Evolutionary conservation across 2,888 invertebrate genomes (phyloP), one percentile per base, ranked within the genome.

Genomic region (Chalcis sispes): DNA sequence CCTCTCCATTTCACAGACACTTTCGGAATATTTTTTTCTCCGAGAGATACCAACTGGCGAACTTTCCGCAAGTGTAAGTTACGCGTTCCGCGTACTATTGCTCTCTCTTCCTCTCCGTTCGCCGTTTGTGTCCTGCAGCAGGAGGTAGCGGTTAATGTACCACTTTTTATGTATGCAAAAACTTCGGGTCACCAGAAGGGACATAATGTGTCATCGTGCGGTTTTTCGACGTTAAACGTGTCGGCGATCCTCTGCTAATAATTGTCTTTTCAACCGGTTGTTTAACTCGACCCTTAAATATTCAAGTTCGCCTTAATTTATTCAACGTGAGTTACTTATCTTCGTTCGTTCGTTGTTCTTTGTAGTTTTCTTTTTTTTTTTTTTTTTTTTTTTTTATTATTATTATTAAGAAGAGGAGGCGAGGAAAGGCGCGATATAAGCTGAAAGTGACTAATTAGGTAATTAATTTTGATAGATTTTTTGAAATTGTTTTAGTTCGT

Each of bases 181-280:
- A 64, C 46, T 72, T 72, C 27, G n/a, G 1, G n/a, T n/a, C 18
- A 8, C 36, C 5, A 23, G 23, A 23, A 13, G 18, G 40, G 10
- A n/a, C n/a, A n/a, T 40, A 72, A 65, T 58, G 59, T 46, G 66
- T 59, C 65, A n/a, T n/a, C n/a, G 27, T 25, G 58, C 25, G 58
- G 64, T 72, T 65, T 72, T 46, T n/a, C n/a, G 15, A 27, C 20
- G 23, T 40, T 46, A 27, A 69, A 69, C 48, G 58, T 25, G 20
- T 13, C 20, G 25, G 29, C 61, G 20, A 50, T 42, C 61, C 62
- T 27, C 69, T 58, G 75, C 69, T 69, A 74, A 74, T 74, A 62
- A 69, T 61, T 67, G 54, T 50, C 64, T 72, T 62, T 25, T 54
- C 56, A 42, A 1, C 27, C n/a, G 1, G n/a, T 52, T 61, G 18